Evolutionary conservation across 1,140 invertebrate genomes (phyloP).

Genomic region (Drosophila nikananu): DNA sequence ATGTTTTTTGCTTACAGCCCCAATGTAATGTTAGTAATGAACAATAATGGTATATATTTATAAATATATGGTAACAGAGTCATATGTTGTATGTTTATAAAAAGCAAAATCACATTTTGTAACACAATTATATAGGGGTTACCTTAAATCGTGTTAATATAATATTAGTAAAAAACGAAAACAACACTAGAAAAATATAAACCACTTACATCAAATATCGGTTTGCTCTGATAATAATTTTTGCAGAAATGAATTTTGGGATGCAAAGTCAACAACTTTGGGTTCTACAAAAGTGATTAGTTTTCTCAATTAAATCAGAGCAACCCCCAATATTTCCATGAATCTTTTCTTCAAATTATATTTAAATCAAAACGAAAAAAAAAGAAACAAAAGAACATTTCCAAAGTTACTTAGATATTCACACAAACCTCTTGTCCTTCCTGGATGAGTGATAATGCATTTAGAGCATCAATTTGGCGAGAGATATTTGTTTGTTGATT

Average conservation of each 20-base stretch:
- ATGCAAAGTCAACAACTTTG: no score
- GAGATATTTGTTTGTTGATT: conserved; percentile 24
- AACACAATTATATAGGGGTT: conserved; percentile 1
- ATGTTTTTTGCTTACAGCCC: neutral
- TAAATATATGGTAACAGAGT: neutral
- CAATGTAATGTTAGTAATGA: conserved; percentile 4
- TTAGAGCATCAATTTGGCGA: conserved; percentile 31
- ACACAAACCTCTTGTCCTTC: conserved; percentile 92
- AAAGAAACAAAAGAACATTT: neutral
- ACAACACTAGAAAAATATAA: conserved; percentile 6
- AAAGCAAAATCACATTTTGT: conserved; percentile 10
- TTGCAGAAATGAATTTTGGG: no score
- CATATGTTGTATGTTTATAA: conserved; percentile 15
- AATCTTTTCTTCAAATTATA: neutral
- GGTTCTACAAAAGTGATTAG: neutral
- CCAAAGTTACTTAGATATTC: conserved; percentile 36
- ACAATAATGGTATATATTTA: conserved; percentile 1
- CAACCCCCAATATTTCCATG: neutral
- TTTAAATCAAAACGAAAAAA: neutral
- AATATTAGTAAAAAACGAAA: conserved; percentile 14
- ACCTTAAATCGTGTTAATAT: conserved; percentile 10
- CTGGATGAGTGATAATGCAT: conserved; percentile 74
- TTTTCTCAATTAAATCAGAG: conserved; percentile 3
- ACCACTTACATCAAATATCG: conserved; percentile 2
- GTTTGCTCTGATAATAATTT: conserved; percentile 2